Evolutionary conservation across 2,888 invertebrate species (phyloP), one percentile per base, ranked within the genome.

Genomic region (Caenorhabditis panamensis): DNA sequence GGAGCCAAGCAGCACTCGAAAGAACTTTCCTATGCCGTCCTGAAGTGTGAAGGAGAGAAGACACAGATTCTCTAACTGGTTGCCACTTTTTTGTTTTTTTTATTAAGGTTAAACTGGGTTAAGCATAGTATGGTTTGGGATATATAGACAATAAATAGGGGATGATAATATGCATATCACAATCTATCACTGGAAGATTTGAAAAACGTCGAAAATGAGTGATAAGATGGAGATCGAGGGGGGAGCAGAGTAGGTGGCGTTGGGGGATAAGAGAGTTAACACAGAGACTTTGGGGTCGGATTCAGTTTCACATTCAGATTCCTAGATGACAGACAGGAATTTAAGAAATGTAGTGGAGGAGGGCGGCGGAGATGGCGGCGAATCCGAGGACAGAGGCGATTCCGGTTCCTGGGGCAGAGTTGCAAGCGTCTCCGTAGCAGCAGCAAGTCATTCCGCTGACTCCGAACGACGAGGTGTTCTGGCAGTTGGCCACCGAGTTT

Each of bases 401-500:
- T 62, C 56, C 54, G 20, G 73, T 64, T 20, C 53, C 28, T 53
- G 69, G 75, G 5, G 80, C 54, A 1, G 71, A 49, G 71, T 80
- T 80, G 58, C 76, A 81, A 77, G 69, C 82, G 63, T 82, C 82
- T 58, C 82, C 82, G 61, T 82, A 82, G 78, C 82, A 82, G 56
- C 82, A 82, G 64, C 82, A 82, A 20, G 78, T 73, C 18, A 58
- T 44, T 22, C 20, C 37, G 36, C 8, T 54, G 24, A 64, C 37
- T 11, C 73, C 73, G 49, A 82, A 47, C 26, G 58, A 13, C 5
- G 82, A 62, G 0, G 69, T 58, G 62, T 82, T 82, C 37, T 54
- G 59, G 56, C 82, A 82, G 69, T 78, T 73, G 62, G 78, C 82
- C 8, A 58, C 78, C 4, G 78, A 31, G 63, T 82, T 82, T 26